phyloP scores from a whole-genome alignment of 2,797 vertebrate species.

The Neosilurus mollespiculum region DNA sequence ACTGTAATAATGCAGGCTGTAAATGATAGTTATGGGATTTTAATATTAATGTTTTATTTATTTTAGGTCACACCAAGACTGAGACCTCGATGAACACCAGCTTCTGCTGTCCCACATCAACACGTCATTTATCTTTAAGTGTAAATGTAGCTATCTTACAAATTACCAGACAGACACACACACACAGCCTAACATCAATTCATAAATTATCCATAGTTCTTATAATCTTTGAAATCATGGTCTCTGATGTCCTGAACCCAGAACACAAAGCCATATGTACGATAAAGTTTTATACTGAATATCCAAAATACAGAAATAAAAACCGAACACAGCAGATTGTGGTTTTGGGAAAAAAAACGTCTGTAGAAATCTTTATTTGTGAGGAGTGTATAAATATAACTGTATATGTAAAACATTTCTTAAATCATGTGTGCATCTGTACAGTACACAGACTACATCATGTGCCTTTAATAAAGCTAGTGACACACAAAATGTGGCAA shows the following conservation, averaged over 20 bases:
- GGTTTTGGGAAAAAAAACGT: constrained; percentile 31
- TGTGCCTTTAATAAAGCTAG: constrained; percentile 62
- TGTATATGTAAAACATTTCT: constrained; percentile 68
- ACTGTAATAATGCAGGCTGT: too few species aligned
- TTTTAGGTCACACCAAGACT: constrained; percentile 47
- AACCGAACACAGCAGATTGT: constrained; percentile 23
- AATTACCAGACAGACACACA: too few species aligned
- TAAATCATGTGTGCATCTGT: constrained; percentile 67
- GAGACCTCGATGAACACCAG: constrained; percentile 37
- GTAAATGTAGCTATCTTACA: neutral
- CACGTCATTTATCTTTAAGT: neutral
- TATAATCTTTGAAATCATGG: neutral
- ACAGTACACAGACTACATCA: constrained; percentile 63
- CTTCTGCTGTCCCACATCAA: constrained; percentile 11
- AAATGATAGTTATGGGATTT: neutral
- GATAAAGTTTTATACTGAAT: constrained; percentile 60
- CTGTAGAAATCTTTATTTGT: constrained; percentile 77
- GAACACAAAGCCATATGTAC: constrained; percentile 61
- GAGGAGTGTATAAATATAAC: constrained; percentile 76
- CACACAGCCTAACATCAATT: too few species aligned
- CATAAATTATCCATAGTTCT: neutral
- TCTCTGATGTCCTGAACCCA: neutral
- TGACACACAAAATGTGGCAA: constrained; percentile 42
- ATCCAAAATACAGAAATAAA: constrained; percentile 38
- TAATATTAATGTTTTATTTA: neutral